These are phyloP conservation scores for Eucidaris tribuloides DNA, from an alignment of 35 echinoderm and acorn worm genomes.

Conservation along the genomic window DNA sequence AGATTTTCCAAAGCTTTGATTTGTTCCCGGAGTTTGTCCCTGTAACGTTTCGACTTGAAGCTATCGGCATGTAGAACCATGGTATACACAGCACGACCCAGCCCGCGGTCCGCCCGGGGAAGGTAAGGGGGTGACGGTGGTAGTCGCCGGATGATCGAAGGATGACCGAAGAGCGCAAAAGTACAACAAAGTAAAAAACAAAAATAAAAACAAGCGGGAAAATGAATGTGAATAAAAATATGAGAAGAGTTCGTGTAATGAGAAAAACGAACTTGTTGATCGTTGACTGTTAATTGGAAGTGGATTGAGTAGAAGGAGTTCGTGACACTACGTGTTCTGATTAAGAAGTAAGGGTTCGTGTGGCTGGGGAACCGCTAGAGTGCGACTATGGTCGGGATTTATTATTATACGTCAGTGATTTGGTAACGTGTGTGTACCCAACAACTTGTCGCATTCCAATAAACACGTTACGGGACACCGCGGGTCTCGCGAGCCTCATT, in stretches of 20 bases:
- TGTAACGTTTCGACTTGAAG: slow-evolving; percentile 98
- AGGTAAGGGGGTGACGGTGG: slow-evolving; percentile 23
- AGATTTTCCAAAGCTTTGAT: slow-evolving; percentile 95
- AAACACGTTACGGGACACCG: slow-evolving; percentile 3
- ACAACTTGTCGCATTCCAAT: not conserved
- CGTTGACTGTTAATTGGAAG: slow-evolving; percentile 12
- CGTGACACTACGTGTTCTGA: slow-evolving; percentile 7
- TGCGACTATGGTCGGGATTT: not conserved
- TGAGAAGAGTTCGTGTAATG: slow-evolving; percentile 14
- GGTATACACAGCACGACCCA: slow-evolving; percentile 8
- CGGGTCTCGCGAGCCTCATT: slow-evolving; percentile 18
- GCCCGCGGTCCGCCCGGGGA: slow-evolving; percentile 10
- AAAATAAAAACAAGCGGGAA: not conserved
- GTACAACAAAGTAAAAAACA: not conserved
- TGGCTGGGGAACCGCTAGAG: slow-evolving; percentile 4
- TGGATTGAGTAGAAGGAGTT: not conserved
- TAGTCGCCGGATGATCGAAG: not conserved
- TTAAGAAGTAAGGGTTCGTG: slow-evolving; percentile 33
- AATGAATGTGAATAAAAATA: not conserved
- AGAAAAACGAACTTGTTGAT: slow-evolving; percentile 48
- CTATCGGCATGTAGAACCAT: slow-evolving; percentile 52
- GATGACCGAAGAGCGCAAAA: not conserved
- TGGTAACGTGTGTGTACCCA: slow-evolving; percentile 5
- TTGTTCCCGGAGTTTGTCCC: slow-evolving; percentile 96
- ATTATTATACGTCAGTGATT: slow-evolving; percentile 1